These are phyloP conservation scores for Hirtodrosophila cameraria DNA, from an alignment of 2,888 invertebrate species.

Conservation along the genomic window DNA sequence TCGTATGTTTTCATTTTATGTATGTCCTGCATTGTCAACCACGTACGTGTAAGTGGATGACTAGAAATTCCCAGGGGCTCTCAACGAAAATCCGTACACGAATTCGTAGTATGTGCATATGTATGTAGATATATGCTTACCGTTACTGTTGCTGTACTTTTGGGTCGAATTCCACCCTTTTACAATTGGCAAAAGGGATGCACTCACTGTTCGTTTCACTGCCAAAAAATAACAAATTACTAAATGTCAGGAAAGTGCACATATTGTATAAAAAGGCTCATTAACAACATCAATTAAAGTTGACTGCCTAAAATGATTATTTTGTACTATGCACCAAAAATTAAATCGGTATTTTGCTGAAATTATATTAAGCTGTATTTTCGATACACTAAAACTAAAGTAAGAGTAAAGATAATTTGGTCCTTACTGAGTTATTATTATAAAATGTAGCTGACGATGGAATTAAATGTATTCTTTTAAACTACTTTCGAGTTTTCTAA, in stretches of 20 bases:
- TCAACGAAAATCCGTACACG: conserved; percentile 47
- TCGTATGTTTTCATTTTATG: conserved; percentile 16
- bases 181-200: conserved; percentile 24
- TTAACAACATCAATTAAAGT: conserved; percentile 63
- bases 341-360: background rate
- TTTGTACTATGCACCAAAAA: background rate
- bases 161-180: conserved; percentile 68
- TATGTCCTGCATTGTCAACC: conserved; percentile 31
- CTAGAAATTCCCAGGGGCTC: conserved; percentile 48
- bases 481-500: too few relatives aligned
- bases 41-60: conserved; percentile 37
- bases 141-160: conserved; percentile 40
- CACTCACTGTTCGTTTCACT: conserved; percentile 26
- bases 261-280: conserved; percentile 69
- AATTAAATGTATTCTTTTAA: too few relatives aligned
- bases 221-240: conserved; percentile 43
- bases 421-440: too few relatives aligned
- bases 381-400: background rate
- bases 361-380: background rate
- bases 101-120: conserved; percentile 3
- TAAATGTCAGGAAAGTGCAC: conserved; percentile 67
- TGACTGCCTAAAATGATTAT: conserved; percentile 12
- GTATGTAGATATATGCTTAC: conserved; percentile 7
- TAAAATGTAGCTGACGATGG: too few relatives aligned
- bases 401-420: too few relatives aligned